Base-by-base conservation (phyloP, 2,888 invertebrate genomes). In the Netelia fuscicornis region DNA sequence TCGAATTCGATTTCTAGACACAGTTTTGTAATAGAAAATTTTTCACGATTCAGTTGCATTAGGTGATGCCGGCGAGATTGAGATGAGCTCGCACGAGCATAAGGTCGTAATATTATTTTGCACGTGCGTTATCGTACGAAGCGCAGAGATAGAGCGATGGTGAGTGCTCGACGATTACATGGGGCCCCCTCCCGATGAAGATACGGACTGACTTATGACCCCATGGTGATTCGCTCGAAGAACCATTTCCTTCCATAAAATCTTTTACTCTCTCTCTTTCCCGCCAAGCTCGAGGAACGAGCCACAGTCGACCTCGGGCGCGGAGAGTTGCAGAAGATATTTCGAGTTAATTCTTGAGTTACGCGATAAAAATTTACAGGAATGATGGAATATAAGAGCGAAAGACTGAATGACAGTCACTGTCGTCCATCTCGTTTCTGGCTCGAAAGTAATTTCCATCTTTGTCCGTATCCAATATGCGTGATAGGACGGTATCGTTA, bases 201-300 rank as follows among this genome's bases (percentile, higher is more conserved):
- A 91, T 91, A 91, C 85, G 88, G 79, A 87, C 71, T 89, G 90
- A 91, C 90, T 88, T 90, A 87, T 90, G 92, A 92, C 92, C 92
- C 89, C 87, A 84, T 90, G 90, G 88, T 87, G 89, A 91, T 91
- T 92, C 89, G 88, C 83, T 89, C 86, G 86, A 90, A 91, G 83
- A 83, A 79, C 78, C 87, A 81, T 88, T 87, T 87, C 86, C 84
- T 86, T 85, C 87, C 87, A 86, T 88, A 88, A 88, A 86, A 56
- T 68, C 71, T 37, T 67, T 44, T 37, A 37, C 64, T 37, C 71
- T 62, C 37, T 37, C 37, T 37, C 37, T 37, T 37, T 37, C n/a
- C n/a, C 30, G 44, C 11, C 68, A 60, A 13, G 44, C n/a, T 60
- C 83, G 72, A 60, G 37, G 11, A 9, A 11, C 37, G 81, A 25